phyloP scores from a whole-genome alignment of 2,797 vertebrate genomes.

The Lithobates sylvaticus region DNA sequence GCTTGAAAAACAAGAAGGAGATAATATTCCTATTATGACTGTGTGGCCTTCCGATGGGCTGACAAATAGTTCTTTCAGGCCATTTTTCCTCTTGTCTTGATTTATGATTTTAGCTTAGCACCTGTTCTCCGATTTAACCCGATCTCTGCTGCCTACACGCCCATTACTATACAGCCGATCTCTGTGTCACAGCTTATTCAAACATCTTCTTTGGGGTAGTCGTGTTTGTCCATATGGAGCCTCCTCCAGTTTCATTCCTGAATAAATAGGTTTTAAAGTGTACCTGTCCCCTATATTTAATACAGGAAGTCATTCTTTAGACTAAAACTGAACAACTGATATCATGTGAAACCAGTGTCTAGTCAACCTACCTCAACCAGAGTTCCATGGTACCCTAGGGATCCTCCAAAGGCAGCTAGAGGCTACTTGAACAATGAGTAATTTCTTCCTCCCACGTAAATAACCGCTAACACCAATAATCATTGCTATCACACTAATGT shows the following conservation, averaged over 20 bases:
- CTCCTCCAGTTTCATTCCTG: conserved; percentile 7
- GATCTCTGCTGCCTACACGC: neutral
- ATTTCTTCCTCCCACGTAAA: no score
- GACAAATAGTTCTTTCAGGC: neutral
- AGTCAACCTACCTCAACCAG: no score
- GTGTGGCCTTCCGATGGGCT: neutral
- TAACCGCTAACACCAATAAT: no score
- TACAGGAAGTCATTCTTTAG: no score
- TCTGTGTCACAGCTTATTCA: neutral
- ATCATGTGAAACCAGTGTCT: no score
- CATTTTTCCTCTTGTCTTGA: conserved; percentile 4
- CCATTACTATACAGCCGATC: neutral
- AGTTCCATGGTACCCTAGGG: no score
- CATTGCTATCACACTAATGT: no score
- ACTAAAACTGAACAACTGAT: no score
- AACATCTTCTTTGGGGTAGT: no score
- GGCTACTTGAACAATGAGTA: no score
- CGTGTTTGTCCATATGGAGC: neutral
- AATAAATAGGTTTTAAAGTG: neutral
- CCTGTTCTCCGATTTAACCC: conserved; percentile 24
- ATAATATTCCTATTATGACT: conserved; percentile 2
- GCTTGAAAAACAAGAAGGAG: neutral
- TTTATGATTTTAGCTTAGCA: conserved; percentile 14
- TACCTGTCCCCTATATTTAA: neutral
- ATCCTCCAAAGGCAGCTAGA: no score